phyloP scores from a whole-genome alignment of 2,888 invertebrate genomes.

The Zaprionus bogoriensis region DNA sequence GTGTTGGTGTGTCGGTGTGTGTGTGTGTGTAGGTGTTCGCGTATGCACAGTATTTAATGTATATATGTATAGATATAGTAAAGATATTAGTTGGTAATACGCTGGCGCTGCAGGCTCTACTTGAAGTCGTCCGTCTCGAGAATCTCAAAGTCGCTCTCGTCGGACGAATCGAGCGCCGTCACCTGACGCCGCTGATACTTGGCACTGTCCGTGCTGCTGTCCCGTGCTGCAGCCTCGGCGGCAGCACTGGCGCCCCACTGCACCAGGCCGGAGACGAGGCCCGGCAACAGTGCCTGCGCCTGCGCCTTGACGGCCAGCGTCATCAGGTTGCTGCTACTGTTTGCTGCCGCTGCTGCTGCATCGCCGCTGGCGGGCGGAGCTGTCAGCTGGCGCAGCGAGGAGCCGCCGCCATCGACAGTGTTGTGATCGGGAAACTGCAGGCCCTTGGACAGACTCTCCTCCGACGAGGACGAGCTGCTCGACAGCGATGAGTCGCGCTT shows the following conservation, averaged over 20 bases:
- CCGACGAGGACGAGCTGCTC: conserved; percentile 81
- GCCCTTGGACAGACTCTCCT: conserved; percentile 82
- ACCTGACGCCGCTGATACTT: conserved; percentile 53
- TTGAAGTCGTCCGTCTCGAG: conserved; percentile 81
- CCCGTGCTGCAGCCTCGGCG: not conserved
- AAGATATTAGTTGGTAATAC: conserved; percentile 66
- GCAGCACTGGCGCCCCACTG: conserved; percentile 59
- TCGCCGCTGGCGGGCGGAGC: conserved; percentile 4
- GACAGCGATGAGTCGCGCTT: conserved; percentile 81
- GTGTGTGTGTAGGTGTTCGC: conserved; percentile 18
- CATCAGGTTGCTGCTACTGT: conserved; percentile 41
- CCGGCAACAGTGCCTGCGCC: conserved; percentile 73
- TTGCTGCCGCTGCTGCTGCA: conserved; percentile 1
- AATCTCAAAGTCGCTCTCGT: conserved; percentile 83
- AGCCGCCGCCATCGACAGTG: conserved; percentile 59
- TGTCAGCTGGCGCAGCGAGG: conserved; percentile 48
- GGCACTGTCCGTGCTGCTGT: conserved; percentile 12
- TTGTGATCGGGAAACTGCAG: conserved; percentile 80
- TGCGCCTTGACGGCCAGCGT: conserved; percentile 56
- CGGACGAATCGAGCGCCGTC: conserved; percentile 78
- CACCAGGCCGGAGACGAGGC: conserved; percentile 73
- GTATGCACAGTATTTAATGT: conserved; percentile 27
- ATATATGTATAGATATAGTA: conserved; percentile 34
- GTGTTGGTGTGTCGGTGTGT: conserved; percentile 8
- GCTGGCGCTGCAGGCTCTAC: conserved; percentile 55